Base-by-base conservation (phyloP, 2,797 vertebrate species). In the Pachyuromys duprasi region DNA sequence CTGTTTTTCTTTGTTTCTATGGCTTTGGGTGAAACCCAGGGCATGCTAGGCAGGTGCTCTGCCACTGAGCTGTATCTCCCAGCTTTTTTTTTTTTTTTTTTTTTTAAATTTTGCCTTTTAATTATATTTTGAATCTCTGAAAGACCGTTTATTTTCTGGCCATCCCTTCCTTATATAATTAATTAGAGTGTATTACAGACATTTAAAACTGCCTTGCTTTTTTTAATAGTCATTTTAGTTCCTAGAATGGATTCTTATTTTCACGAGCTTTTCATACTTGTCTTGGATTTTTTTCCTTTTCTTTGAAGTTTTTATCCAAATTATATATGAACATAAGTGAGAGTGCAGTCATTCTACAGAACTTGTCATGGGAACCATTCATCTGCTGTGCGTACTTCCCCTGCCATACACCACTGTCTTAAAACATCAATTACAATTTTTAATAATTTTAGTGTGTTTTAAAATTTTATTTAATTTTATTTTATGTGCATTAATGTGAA, bases 191-290 rank as follows among this genome's bases (percentile, higher is more conserved):
- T 84, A 80, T 84, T 94, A 60, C 55, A 15, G 91, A 78, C n/a
- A 62, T 92, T 87, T 92, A 86, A 70, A 80, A 4, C 20, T 87
- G 45, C 17, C 42, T 42, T 42, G 72, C 24, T 60, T 76, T 91
- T 93, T 92, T 92, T 91, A 84, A 36, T 67, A 39, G 70, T 86
- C 42, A 89, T 15, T 92, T 89, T 90, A 91, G 69, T 89, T 93
- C 22, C 33, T 95, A 45, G 22, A 91, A 55, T 82, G 49, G 8
- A 49, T 92, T 72, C 36, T 91, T 95, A 0, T 91, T 90, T 36
- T 5, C 18, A 84, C 36, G 31, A 93, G 33, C 33, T 96, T 86
- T 88, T 93, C 33, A 93, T 45, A 33, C 80, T 93, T 81, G 42
- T 65, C 20, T 87, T 91, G 53, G 75, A 45, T 45, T 22, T 82